Conservation (phyloP, 2,888 invertebrate species). For the Synergus japonicus region DNA sequence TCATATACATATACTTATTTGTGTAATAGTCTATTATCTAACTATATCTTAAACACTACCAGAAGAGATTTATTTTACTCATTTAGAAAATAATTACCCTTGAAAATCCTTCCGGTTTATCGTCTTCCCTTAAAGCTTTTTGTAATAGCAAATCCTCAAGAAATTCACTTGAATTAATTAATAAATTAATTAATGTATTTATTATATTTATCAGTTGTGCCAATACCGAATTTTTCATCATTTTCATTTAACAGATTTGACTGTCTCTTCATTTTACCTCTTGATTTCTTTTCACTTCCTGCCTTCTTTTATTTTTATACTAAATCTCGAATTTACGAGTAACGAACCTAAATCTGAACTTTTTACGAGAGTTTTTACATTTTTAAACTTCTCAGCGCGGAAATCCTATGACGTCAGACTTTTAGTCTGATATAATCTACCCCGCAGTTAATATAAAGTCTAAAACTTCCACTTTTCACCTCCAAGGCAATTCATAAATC, state of each 20-base stretch:
- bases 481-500: slow-evolving; percentile 12
- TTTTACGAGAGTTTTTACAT: background rate
- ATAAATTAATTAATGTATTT: too few relatives aligned
- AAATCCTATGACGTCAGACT: slow-evolving; percentile 30
- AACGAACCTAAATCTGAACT: slow-evolving; percentile 4
- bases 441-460: slow-evolving; percentile 9
- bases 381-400: background rate
- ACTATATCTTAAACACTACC: background rate
- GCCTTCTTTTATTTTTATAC: background rate
- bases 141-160: background rate
- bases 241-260: background rate
- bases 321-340: background rate
- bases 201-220: background rate
- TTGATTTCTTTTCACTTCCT: background rate
- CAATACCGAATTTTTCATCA: background rate
- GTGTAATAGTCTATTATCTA: background rate
- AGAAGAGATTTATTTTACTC: background rate
- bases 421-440: background rate
- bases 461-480: background rate
- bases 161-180: background rate
- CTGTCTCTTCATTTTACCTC: background rate
- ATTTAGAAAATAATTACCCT: background rate
- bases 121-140: background rate
- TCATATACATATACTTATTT: background rate
- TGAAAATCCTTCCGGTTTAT: background rate